phyloP scores from a whole-genome alignment of 2,888 invertebrate species.

The Agriopis marginaria region DNA sequence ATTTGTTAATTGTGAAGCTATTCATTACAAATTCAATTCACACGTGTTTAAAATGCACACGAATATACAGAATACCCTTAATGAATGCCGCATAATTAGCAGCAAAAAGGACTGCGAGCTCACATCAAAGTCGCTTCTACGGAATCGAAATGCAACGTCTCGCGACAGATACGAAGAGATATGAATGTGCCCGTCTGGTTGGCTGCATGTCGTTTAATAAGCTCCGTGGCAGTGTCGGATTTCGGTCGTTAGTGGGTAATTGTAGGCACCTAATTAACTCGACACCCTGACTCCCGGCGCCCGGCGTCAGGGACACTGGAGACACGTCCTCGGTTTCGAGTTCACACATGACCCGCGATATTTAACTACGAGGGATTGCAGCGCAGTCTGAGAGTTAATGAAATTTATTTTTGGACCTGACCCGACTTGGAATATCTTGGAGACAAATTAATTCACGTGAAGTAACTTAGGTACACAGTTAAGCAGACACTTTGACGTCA shows the following conservation, averaged over 20 bases:
- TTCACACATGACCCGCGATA: constrained; percentile 78
- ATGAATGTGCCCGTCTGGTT: constrained; percentile 40
- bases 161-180: constrained; percentile 49
- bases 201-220: constrained; percentile 73
- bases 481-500: neutral
- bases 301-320: constrained; percentile 58
- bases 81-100: constrained; percentile 23
- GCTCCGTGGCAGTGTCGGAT: constrained; percentile 69
- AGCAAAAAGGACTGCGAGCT: constrained; percentile 3
- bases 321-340: constrained; percentile 54
- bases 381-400: constrained; percentile 35
- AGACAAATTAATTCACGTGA: neutral
- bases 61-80: neutral
- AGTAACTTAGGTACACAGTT: neutral
- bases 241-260: constrained; percentile 82
- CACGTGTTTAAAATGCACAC: constrained; percentile 8
- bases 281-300: constrained; percentile 53
- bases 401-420: constrained; percentile 27
- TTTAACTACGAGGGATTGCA: constrained; percentile 57
- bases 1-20: neutral
- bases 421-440: neutral
- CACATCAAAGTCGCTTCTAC: neutral
- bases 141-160: constrained; percentile 35
- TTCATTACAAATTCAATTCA: constrained; percentile 9
- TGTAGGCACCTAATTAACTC: constrained; percentile 81